These are phyloP conservation scores for Paramacrobiotus metropolitanus DNA, from an alignment of 1,140 invertebrate species.

Conservation along the genomic window DNA sequence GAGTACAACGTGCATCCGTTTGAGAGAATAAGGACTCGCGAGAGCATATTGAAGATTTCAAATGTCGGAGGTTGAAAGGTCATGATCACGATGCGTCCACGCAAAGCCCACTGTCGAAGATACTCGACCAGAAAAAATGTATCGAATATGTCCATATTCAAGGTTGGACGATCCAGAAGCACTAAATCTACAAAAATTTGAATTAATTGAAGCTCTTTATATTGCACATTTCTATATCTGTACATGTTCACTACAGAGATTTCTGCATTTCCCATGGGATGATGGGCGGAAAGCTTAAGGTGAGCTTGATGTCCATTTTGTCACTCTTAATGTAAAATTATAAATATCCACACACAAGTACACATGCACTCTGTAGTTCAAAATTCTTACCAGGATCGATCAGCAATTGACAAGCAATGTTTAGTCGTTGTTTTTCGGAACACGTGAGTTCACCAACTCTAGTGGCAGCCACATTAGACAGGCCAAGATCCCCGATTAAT, in stretches of 20 bases:
- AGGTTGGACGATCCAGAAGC: slow-evolving; percentile 61
- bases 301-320: too few relatives aligned
- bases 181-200: slow-evolving; percentile 45
- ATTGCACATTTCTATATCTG: too few relatives aligned
- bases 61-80: slow-evolving; percentile 78
- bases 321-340: too few relatives aligned
- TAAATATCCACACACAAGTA: too few relatives aligned
- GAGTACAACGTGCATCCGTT: slow-evolving; percentile 70
- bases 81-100: slow-evolving; percentile 50
- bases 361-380: too few relatives aligned
- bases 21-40: slow-evolving; percentile 50
- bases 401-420: slow-evolving; percentile 61
- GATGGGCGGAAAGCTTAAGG: too few relatives aligned
- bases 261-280: too few relatives aligned
- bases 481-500: slow-evolving; percentile 61
- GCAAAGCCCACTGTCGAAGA: slow-evolving; percentile 58
- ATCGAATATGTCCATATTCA: slow-evolving; percentile 83
- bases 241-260: too few relatives aligned
- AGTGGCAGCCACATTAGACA: slow-evolving; percentile 54
- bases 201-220: not conserved
- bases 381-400: slow-evolving; percentile 27
- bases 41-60: slow-evolving; percentile 83
- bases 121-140: slow-evolving; percentile 84
- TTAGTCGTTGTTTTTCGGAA: slow-evolving; percentile 56
- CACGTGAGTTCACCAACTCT: slow-evolving; percentile 51